Evolutionary conservation across 35 echinoderm and acorn worm genomes (phyloP), one percentile per base, ranked within the genome.

Genomic region (Apostichopus japonicus): DNA sequence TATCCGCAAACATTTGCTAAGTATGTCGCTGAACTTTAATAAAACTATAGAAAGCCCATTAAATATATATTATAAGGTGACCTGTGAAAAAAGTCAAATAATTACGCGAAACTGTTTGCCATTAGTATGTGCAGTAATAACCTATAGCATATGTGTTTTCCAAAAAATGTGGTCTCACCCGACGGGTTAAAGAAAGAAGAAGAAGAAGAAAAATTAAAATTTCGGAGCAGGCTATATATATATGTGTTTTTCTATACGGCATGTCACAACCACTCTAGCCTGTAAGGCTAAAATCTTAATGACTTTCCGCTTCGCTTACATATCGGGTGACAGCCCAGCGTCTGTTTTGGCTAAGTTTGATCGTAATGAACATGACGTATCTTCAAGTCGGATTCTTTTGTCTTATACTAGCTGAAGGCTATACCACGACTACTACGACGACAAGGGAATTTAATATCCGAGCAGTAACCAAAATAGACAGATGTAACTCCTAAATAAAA

Each of bases 281-380:
- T 83, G 24, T 83, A 83, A 83, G 79, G 79, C 79, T 83, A 83
- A 83, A 81, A 83, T 17, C 79, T 83, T 83, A 83, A 83, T 83
- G 79, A 83, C 33, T 83, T 83, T 52, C 55, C 79, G 79, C 79
- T 83, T 83, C 79, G 55, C 24, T 83, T 52, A 24, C 79, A 52
- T 44, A 83, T 83, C 79, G 79, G 54, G 54, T 83, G 79, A 83
- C 79, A 83, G 79, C 79, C 24, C 11, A 83, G 79, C 79, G 79
- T 83, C 79, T 83, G 79, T 55, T 83, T 83, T 83, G n/a, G 33
- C 54, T 15, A 67, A 83, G 33, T 83, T 83, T 83, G 19, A 83
- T 83, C 52, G 9, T 55, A 83, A 83, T 83, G 79, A 83, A n/a
- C 24, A 83, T 83, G 79, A 83, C 79, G 54, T 83, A 44, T 83